Conservation (phyloP, 2,113 vertebrate species). For the Bolborhynchus lineola region DNA sequence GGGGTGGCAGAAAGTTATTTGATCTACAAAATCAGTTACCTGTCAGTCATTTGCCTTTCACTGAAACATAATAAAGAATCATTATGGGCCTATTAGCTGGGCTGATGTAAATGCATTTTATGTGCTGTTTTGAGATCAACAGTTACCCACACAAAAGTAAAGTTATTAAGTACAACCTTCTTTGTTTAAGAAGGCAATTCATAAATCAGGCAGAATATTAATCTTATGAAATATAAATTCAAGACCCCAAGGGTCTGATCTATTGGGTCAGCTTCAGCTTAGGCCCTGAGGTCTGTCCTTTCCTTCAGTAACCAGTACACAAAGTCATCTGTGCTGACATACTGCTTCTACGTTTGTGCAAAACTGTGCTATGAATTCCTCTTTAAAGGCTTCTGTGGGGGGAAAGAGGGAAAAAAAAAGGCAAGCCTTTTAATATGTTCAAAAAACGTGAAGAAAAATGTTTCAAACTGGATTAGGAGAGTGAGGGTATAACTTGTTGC, state of each 20-base stretch:
- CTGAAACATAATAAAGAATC: slow-evolving; percentile 66
- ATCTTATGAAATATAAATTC: slow-evolving; percentile 59
- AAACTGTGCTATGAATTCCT: not conserved
- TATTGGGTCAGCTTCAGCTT: slow-evolving; percentile 1
- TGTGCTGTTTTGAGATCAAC: slow-evolving; percentile 63
- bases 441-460: slow-evolving; percentile 12
- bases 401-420: not conserved
- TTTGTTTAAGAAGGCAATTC: slow-evolving; percentile 55
- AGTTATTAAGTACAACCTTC: slow-evolving; percentile 57
- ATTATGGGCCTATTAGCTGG: slow-evolving; percentile 66
- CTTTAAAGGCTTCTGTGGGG: not conserved
- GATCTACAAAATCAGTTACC: slow-evolving; percentile 62
- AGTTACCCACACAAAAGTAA: slow-evolving; percentile 68
- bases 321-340: not conserved
- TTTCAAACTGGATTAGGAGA: slow-evolving; percentile 7
- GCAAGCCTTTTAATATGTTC: slow-evolving; percentile 14
- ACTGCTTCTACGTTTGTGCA: not conserved
- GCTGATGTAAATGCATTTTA: slow-evolving; percentile 66
- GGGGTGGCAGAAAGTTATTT: slow-evolving; percentile 57
- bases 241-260: slow-evolving; percentile 22
- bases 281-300: not conserved
- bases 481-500: slow-evolving; percentile 26
- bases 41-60: slow-evolving; percentile 65
- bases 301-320: not conserved
- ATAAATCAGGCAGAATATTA: slow-evolving; percentile 53